These are phyloP conservation scores for Strigops habroptila DNA, from an alignment of 2,113 vertebrate genomes.

Conservation along the genomic window DNA sequence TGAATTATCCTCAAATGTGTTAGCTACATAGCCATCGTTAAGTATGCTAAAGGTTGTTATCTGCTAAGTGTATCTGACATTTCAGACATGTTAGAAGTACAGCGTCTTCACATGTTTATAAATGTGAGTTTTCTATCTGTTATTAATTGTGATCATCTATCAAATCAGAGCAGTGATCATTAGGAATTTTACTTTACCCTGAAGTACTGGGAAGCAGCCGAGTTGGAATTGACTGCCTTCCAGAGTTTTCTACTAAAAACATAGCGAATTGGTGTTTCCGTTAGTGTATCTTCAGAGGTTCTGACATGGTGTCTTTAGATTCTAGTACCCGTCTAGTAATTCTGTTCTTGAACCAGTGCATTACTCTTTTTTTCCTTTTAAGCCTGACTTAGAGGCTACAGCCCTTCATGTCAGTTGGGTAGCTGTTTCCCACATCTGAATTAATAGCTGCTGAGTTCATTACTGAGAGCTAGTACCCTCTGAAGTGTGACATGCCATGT, in stretches of 20 bases:
- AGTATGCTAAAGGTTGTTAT: slow-evolving; percentile 3
- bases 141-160: slow-evolving; percentile 33
- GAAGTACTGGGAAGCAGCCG: not conserved
- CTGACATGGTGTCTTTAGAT: not conserved
- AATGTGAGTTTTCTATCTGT: not conserved
- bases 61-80: slow-evolving; percentile 34
- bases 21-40: not conserved
- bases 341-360: not conserved
- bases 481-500: not conserved
- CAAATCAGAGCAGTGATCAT: not conserved
- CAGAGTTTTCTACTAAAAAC: not conserved
- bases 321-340: not conserved
- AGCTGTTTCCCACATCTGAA: not conserved
- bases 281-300: not conserved
- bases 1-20: slow-evolving; percentile 34
- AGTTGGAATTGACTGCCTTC: not conserved
- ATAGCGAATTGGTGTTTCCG: not conserved
- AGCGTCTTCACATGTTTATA: not conserved
- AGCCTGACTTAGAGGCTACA: not conserved
- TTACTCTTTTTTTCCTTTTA: not conserved
- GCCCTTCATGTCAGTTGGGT: not conserved
- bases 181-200: not conserved
- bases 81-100: not conserved
- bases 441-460: not conserved
- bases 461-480: not conserved